Evolutionary conservation across 2,113 vertebrate genomes (phyloP).

Genomic region (Canis aureus): DNA sequence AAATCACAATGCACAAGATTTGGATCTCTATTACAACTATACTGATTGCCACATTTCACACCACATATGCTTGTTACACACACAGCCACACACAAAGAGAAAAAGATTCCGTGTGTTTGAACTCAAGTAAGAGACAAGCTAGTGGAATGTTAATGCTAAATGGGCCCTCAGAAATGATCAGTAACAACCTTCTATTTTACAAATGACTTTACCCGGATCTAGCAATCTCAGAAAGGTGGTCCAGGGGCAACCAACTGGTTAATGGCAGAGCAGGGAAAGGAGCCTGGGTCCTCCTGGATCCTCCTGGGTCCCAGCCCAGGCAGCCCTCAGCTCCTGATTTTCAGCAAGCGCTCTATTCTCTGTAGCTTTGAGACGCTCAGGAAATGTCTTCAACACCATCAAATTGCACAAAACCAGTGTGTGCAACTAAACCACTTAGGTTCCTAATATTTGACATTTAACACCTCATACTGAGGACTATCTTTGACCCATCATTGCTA

Average conservation of each 20-base stretch:
- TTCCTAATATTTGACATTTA: slow-evolving; percentile 59
- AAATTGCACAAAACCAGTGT: background rate
- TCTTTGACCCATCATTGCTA: slow-evolving; percentile 70
- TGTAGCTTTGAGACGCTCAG: slow-evolving; percentile 9
- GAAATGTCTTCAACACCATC: background rate
- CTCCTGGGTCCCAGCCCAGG: background rate
- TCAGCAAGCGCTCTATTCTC: background rate
- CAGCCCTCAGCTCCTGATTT: background rate
- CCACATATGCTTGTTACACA: background rate
- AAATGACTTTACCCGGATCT: background rate
- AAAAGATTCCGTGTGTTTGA: background rate
- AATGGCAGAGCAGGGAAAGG: rapidly evolving
- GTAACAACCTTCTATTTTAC: background rate
- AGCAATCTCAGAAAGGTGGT: background rate
- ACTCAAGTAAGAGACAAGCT: background rate
- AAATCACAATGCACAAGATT: background rate
- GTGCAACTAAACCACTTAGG: slow-evolving; percentile 15
- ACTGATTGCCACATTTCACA: no score
- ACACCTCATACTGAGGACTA: background rate
- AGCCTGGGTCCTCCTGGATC: no score
- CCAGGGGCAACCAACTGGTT: background rate
- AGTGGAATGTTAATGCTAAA: background rate
- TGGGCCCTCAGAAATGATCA: background rate
- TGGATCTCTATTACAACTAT: background rate
- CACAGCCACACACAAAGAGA: background rate